phyloP scores from a whole-genome alignment of 2,888 invertebrate species.

The Ferdinandea cuprea region DNA sequence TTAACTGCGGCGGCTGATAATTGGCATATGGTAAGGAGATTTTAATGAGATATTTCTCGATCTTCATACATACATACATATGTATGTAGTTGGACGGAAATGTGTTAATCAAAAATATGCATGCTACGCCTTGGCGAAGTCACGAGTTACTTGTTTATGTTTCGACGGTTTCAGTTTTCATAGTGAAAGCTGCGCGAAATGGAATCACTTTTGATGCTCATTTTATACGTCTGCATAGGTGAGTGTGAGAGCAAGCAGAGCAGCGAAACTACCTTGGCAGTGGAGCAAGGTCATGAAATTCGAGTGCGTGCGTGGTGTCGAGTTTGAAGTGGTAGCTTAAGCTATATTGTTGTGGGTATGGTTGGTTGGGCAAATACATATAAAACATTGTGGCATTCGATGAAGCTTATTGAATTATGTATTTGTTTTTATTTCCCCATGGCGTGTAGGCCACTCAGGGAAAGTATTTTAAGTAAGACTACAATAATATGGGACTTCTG shows the following conservation, averaged over 20 bases:
- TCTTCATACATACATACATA: no score
- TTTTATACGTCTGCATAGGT: neutral
- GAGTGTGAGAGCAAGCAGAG: slow-evolving; percentile 19
- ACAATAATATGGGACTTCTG: no score
- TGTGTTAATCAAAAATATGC: slow-evolving; percentile 4
- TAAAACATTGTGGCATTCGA: no score
- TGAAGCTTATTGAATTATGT: neutral
- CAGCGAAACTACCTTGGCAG: slow-evolving; percentile 53
- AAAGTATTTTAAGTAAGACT: no score
- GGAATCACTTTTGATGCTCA: neutral
- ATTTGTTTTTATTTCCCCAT: neutral
- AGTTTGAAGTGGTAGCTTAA: neutral
- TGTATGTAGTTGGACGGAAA: no score
- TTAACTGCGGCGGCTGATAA: no score
- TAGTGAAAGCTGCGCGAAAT: slow-evolving; percentile 38
- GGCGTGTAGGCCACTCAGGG: no score
- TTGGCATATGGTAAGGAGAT: no score
- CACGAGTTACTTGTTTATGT: slow-evolving; percentile 4
- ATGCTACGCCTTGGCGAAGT: neutral
- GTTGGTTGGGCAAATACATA: neutral
- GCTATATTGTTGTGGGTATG: neutral
- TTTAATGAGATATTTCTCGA: no score
- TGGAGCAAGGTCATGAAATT: slow-evolving; percentile 49
- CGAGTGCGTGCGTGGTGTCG: neutral
- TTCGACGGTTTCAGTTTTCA: slow-evolving; percentile 28